Percentiles rank a stretch among this genome's conserved stretches.
phyloP scores from a whole-genome alignment of 2,888 invertebrate genomes.

The Cacoxenus indagator region DNA sequence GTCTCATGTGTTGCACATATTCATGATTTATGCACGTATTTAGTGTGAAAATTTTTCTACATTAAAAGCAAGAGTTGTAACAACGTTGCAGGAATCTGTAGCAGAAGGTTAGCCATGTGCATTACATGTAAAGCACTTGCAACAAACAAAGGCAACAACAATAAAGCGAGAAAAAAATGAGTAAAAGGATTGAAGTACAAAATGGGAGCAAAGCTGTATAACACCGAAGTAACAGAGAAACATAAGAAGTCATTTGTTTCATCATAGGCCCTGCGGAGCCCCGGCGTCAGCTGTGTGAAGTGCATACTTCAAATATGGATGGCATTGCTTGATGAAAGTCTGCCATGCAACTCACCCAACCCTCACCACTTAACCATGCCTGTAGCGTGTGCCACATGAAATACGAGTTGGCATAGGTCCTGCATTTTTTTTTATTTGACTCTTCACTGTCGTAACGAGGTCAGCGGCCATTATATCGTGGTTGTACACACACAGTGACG shows the following conservation, averaged over 20 bases:
- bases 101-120: constrained; percentile 7
- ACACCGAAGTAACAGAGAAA: not conserved
- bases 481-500: too few species aligned
- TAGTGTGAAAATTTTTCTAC: constrained; percentile 54
- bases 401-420: too few species aligned
- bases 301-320: not conserved
- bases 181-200: not conserved
- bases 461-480: too few species aligned
- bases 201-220: too few species aligned
- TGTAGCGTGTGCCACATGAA: too few species aligned
- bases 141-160: not conserved
- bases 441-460: too few species aligned
- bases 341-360: too few species aligned
- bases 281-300: too few species aligned
- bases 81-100: constrained; percentile 36
- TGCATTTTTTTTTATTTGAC: too few species aligned
- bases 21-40: constrained; percentile 63
- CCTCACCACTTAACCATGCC: too few species aligned
- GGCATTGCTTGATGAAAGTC: not conserved
- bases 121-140: not conserved
- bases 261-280: not conserved
- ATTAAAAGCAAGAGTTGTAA: constrained; percentile 50
- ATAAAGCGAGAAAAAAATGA: not conserved
- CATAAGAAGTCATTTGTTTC: not conserved
- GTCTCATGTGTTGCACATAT: constrained; percentile 16